phyloP scores from a whole-genome alignment of 2,113 vertebrate species.

The Bettongia penicillata region DNA sequence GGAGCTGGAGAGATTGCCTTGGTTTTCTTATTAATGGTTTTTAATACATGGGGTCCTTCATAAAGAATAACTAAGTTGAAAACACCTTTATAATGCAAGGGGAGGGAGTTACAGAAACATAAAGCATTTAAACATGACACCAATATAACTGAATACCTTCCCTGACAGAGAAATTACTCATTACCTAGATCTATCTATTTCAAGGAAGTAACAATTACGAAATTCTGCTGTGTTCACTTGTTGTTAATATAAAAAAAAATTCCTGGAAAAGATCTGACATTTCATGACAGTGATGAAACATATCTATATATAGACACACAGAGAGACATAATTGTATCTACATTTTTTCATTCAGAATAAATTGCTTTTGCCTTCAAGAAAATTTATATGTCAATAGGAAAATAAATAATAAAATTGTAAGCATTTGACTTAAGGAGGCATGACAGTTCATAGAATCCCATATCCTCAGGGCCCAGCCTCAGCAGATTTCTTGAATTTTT shows the following conservation, averaged over 20 bases:
- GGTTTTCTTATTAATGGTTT: not conserved
- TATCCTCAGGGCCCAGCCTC: not conserved
- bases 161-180: not conserved
- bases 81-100: not conserved
- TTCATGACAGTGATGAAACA: not conserved
- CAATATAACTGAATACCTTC: not conserved
- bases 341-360: slow-evolving; percentile 54
- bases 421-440: slow-evolving; percentile 46
- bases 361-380: slow-evolving; percentile 54
- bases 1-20: not conserved
- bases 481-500: not conserved
- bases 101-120: not conserved
- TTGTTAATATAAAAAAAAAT: not conserved
- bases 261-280: not conserved
- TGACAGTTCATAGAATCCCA: not conserved
- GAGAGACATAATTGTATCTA: not conserved
- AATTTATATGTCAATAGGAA: slow-evolving; percentile 59
- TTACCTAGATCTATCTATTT: not conserved
- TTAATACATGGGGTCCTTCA: not conserved
- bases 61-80: not conserved
- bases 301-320: not conserved
- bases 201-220: not conserved
- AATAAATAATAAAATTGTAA: slow-evolving; percentile 68
- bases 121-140: not conserved
- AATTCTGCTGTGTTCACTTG: not conserved